Base-by-base conservation (phyloP, 2,797 vertebrate species). In the Eupleurogrammus muticus region DNA sequence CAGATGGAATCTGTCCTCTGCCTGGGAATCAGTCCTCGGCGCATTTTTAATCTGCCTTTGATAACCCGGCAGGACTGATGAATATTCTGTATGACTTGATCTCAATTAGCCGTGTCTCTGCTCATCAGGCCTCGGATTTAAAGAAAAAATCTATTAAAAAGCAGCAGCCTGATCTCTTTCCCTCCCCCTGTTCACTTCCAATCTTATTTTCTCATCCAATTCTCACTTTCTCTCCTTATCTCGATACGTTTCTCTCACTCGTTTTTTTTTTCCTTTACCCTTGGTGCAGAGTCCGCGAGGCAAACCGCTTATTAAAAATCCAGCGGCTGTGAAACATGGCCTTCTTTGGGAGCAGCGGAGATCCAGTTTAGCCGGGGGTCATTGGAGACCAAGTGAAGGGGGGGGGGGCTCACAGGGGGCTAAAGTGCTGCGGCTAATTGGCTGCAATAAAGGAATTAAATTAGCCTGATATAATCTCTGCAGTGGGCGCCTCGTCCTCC, bases 381-480 rank as follows among this genome's bases (percentile, higher is more conserved):
- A 84, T 81, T 80, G 74, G 82, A 84, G 82, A 82, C 24, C 0
- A 59, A 66, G 54, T 58, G 66, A 70, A 62, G 80, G 77, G 77
- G 74, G 75, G 53, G 58, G 68, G 82, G 70, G 77, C 84, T 87
- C 88, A 76, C 44, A 76, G 79, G 82, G 82, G 84, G 67, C 40
- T 53, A 76, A 86, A 89, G 87, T 71, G 68, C 63, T 81, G 46
- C 72, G 38, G 83, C 89, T 94, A 92, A 93, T 93, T 93, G 85
- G 85, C 85, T 34, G 77, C 74, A 84, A 90, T 92, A 86, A 92
- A 89, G 82, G 81, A 89, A 87, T 90, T 80, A 90, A 86, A 91
- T 90, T 84, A 87, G 73, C 75, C 75, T 52, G 90, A 92, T 94
- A 83, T 91, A 91, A 93, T 91, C 89, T 89, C 79, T 79, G 73